Evolutionary conservation across 2,888 invertebrate genomes (phyloP), one percentile per base, ranked within the genome.

Genomic region (Griposia aprilina): DNA sequence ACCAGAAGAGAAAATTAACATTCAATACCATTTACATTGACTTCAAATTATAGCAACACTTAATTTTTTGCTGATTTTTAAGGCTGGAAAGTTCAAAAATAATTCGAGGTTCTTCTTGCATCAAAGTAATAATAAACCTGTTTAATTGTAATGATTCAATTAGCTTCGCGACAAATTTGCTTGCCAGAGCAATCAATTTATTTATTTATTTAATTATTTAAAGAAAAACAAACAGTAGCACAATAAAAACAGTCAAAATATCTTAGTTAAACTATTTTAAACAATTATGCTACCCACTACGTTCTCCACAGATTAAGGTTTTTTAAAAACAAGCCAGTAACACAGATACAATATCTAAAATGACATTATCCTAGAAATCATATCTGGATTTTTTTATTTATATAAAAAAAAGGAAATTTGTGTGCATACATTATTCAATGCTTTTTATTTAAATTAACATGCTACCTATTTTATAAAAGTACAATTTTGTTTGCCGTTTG

Each of bases 1-100:
- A 75, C 15, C 17, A 55, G 74, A 69, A 62, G 36, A 50, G 41
- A 60, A 74, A 60, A 72, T 30, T 60, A 50, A 76, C 45, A 68
- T 79, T 68, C 20, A 78, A 78, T 45, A 75, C 15, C 17, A 55
- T 71, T 74, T 59, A 59, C 57, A 10, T 62, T n/a, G 30, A 45
- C 52, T 26, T 2, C 2, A 30, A 69, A 55, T 77, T 41, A n/a
- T 30, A 41, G 17, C 4, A 63, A 63, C 30, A 74, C 30, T 20
- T 36, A 73, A 20, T 20, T 55, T n/a, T 60, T 62, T 41, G n/a
- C 20, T 52, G 7, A 6, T 36, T 65, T 65, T 60, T 11, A 17
- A 23, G 26, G 1, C 4, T 74, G 15, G 11, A 26, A 48, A 66
- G 26, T 23, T 13, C 2, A 15, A 45, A 52, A 41, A 26, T 55